Percentiles rank a stretch among this genome's conserved stretches.
Conservation (phyloP, 2,888 invertebrate species). For the Norana najaformis region DNA sequence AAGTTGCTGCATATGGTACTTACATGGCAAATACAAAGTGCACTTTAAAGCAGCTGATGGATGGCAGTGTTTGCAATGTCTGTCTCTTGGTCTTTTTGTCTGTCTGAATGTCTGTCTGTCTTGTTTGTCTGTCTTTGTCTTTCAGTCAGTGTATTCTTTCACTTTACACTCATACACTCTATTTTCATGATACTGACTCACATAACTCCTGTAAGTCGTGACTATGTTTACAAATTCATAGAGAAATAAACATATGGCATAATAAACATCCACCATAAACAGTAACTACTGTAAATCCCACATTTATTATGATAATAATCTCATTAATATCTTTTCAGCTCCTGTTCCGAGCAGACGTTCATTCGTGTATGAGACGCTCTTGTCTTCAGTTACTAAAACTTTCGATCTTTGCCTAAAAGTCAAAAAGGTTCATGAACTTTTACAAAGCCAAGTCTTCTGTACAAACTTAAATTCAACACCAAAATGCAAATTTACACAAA, state of each 20-base stretch:
- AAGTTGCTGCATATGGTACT: neutral
- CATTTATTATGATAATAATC: neutral
- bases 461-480: neutral
- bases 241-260: neutral
- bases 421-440: neutral
- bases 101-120: neutral
- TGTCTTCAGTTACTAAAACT: neutral
- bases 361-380: neutral
- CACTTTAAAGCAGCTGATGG: neutral
- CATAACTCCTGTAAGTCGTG: neutral
- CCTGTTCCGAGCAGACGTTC: neutral
- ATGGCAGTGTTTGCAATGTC: neutral
- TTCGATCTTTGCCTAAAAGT: neutral
- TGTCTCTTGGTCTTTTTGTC: neutral
- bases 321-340: neutral
- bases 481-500: neutral
- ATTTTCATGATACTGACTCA: neutral
- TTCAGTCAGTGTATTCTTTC: neutral
- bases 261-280: neutral
- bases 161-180: neutral
- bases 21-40: neutral
- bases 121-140: neutral
- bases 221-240: conserved; percentile 4
- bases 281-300: neutral
- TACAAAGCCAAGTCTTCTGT: neutral